Evolutionary conservation across 1,140 invertebrate genomes (phyloP), one percentile per base, ranked within the genome.

Genomic region (Calosoma granatense): DNA sequence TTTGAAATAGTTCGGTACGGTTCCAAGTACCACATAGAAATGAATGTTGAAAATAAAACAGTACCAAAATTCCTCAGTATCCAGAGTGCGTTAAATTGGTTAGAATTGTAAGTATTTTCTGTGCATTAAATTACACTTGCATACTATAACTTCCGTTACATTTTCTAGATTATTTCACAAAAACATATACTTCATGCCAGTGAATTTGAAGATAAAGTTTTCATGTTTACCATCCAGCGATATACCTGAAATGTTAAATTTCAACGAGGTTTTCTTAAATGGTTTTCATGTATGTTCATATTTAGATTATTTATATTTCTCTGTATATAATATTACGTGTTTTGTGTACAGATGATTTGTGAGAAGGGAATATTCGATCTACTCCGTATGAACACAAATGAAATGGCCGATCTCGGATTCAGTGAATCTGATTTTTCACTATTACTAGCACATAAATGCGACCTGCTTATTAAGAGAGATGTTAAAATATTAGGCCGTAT

Each of bases 331-430:
- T 9, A 11, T 12, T 47, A 12, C 17, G 6, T 36, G 14, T 53
- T n/a, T 1, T 54, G 4, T 54, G 9, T 54, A 2, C 20, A 54
- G 53, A 19, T 54, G 22, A 26, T 54, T 30, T 54, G 53, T 30
- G 22, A 26, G 12, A 26, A 30, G 36, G 53, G 53, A 11, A 15
- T 54, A 17, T 54, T 54, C 36, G 23, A 54, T 54, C 19, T 54
- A 54, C n/a, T 23, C 4, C 6, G 22, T 14, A 20, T 53, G 1
- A 53, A 12, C 23, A 14, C 22, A 12, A 22, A 22, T 20, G 51
- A 53, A 6, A 20, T 53, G 21, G 22, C 21, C 23, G 19, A 22
- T 14, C 12, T 53, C 12, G 51, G 51, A 1, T 22, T 53, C 14
- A 14, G 12, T 12, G 22, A 22, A 21, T 3, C 12, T n/a, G 51